Conservation (phyloP, 2,113 vertebrate genomes). For the Colossoma macropomum region DNA sequence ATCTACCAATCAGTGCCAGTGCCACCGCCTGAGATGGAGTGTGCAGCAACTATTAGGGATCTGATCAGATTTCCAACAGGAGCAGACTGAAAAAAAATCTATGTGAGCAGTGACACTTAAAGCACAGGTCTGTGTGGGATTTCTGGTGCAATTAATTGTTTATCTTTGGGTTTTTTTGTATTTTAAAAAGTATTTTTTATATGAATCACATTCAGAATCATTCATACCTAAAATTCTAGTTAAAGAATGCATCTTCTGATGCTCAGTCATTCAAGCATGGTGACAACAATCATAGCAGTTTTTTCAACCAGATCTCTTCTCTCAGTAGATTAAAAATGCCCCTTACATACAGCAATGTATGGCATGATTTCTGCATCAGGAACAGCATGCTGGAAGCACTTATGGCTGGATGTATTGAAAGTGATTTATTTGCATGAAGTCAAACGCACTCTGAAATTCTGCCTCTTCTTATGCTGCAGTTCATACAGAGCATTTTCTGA, state of each 20-base stretch:
- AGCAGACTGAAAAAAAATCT: not conserved
- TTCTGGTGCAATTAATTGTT: slow-evolving; percentile 4
- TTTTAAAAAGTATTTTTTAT: not conserved
- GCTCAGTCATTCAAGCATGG: not conserved
- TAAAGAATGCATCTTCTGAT: not conserved
- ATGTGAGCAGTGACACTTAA: not conserved
- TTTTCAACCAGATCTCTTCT: not conserved
- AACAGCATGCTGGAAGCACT: not conserved
- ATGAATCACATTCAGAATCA: not conserved
- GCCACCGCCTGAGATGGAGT: not conserved
- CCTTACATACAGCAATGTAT: not conserved
- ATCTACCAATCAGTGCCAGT: slow-evolving; percentile 5
- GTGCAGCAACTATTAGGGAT: not conserved
- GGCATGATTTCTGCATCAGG: not conserved
- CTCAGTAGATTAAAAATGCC: not conserved
- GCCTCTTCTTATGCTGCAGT: not conserved
- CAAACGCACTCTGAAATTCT: not conserved
- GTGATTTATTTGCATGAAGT: not conserved
- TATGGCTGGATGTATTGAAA: not conserved
- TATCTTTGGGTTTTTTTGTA: not conserved
- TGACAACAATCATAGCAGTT: not conserved
- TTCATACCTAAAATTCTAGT: not conserved
- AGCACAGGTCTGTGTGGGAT: not conserved
- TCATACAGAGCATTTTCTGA: not conserved
- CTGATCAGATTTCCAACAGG: not conserved